These are phyloP conservation scores for Ochropacha duplaris DNA, from an alignment of 2,888 invertebrate species.

Conservation along the genomic window DNA sequence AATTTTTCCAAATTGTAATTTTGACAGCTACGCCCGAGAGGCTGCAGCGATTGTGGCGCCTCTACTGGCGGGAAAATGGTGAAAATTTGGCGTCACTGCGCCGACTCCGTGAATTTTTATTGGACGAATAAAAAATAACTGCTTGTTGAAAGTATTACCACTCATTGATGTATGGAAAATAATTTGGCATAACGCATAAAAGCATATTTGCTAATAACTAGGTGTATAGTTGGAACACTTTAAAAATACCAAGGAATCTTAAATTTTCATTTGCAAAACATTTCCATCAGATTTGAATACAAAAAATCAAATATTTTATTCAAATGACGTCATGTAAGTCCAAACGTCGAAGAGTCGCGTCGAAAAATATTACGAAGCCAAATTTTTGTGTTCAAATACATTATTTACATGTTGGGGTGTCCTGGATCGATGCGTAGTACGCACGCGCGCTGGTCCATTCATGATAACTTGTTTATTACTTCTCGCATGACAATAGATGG, in stretches of 20 bases:
- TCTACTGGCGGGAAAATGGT: constrained; percentile 59
- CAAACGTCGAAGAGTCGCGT: constrained; percentile 13
- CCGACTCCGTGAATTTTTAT: constrained; percentile 61
- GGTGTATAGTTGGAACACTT: background rate
- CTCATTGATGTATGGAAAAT: background rate
- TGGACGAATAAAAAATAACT: constrained; percentile 16
- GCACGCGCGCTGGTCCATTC: constrained; percentile 73
- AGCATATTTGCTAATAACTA: too few species aligned
- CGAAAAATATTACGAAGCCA: constrained; percentile 39
- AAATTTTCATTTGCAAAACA: too few species aligned
- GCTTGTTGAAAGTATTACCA: background rate
- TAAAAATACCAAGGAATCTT: background rate
- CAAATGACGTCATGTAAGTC: constrained; percentile 22
- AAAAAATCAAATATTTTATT: constrained; percentile 18
- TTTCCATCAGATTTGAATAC: background rate
- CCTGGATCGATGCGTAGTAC: constrained; percentile 70
- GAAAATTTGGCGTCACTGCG: constrained; percentile 52
- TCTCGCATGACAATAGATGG: constrained; percentile 55
- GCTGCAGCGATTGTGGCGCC: constrained; percentile 71
- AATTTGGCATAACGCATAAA: too few species aligned
- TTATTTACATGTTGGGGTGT: constrained; percentile 64
- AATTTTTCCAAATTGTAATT: constrained; percentile 44
- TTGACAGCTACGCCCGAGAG: constrained; percentile 77
- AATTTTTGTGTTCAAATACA: constrained; percentile 58
- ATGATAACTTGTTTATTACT: constrained; percentile 41